Evolutionary conservation across 2,888 invertebrate species (phyloP).

Genomic region (Ophion ellenae): DNA sequence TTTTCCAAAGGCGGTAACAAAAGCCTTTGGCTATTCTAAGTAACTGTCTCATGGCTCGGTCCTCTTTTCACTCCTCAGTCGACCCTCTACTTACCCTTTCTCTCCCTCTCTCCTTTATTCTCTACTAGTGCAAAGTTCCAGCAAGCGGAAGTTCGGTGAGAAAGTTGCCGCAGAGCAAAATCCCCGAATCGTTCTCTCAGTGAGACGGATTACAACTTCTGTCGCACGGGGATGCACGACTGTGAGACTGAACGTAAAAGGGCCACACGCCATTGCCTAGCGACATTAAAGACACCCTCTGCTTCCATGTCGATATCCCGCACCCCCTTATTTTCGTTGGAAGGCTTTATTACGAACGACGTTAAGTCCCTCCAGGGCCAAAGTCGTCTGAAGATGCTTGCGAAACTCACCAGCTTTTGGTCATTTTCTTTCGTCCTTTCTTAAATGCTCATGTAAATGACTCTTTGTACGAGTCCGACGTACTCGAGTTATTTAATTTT

Average conservation of each 20-base stretch:
- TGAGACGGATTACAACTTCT: conserved; percentile 79
- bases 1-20: conserved; percentile 50
- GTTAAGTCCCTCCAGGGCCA: conserved; percentile 27
- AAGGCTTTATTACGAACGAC: conserved; percentile 54
- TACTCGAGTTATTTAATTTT: neutral
- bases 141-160: conserved; percentile 73
- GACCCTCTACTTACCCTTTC: conserved; percentile 20
- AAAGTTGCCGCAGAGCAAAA: conserved; percentile 77
- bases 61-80: conserved; percentile 48
- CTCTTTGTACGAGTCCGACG: neutral
- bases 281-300: conserved; percentile 30
- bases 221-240: conserved; percentile 43
- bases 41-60: conserved; percentile 64
- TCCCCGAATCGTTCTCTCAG: conserved; percentile 70
- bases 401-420: conserved; percentile 10
- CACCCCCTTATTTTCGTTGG: conserved; percentile 28
- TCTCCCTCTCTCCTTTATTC: conserved; percentile 35
- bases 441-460: neutral
- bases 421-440: neutral
- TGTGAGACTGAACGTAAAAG: conserved; percentile 36
- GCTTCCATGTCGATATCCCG: conserved; percentile 25
- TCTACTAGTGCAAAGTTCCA: conserved; percentile 55
- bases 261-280: conserved; percentile 47
- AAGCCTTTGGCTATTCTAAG: conserved; percentile 66
- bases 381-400: conserved; percentile 14